phyloP scores from a whole-genome alignment of 2,888 invertebrate genomes.

The Iselma pallidipennis region DNA sequence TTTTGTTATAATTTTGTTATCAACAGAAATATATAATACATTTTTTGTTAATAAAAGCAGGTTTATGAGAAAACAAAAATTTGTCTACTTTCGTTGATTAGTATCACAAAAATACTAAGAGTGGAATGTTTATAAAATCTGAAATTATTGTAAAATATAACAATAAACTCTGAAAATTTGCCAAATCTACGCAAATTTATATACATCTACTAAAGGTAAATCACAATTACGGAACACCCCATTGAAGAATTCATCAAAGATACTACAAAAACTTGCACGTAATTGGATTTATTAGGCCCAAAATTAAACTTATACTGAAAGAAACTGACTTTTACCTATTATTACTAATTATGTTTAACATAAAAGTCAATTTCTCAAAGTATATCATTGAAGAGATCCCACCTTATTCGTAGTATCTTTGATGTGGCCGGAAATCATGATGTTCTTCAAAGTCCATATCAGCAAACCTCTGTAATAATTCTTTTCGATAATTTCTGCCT shows the following conservation, averaged over 20 bases:
- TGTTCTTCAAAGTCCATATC: constrained; percentile 54
- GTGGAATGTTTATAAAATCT: background rate
- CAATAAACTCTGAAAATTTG: background rate
- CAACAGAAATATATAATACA: background rate
- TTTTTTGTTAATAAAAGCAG: background rate
- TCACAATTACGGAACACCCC: constrained; percentile 56
- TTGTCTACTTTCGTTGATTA: background rate
- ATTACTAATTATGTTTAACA: too few species aligned
- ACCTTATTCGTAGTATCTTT: constrained; percentile 52
- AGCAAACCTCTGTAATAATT: constrained; percentile 53
- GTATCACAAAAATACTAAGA: background rate
- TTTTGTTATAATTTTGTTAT: background rate
- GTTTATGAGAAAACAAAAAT: too few species aligned
- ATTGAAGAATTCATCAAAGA: constrained; percentile 52
- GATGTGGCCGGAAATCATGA: constrained; percentile 50
- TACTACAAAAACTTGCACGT: too few species aligned
- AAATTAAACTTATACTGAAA: background rate
- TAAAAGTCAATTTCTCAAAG: constrained; percentile 3
- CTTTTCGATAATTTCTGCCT: constrained; percentile 54
- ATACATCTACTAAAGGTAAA: constrained; percentile 23
- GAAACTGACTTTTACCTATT: background rate
- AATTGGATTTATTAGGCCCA: constrained; percentile 1
- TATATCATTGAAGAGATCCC: background rate
- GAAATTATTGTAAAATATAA: background rate
- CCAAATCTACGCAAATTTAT: background rate